Conservation (phyloP, 2,797 vertebrate genomes). For the Amphiprion clarkii region DNA sequence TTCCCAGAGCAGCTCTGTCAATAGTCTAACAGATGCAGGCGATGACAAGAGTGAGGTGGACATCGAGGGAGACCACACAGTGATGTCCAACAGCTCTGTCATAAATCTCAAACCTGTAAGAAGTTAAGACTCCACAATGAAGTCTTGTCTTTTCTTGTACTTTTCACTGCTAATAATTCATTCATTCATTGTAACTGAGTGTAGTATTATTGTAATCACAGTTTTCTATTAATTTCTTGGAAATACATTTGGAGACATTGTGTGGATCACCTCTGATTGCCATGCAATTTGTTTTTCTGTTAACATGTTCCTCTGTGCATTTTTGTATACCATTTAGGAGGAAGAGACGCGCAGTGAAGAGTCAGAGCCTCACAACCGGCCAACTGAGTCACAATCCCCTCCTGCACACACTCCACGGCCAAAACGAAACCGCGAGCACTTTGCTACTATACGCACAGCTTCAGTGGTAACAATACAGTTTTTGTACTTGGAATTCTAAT, state of each 20-base stretch:
- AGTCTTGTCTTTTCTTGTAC: background rate
- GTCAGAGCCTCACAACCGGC: constrained; percentile 88
- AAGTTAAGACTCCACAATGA: background rate
- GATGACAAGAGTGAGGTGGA: constrained; percentile 97
- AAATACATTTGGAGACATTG: background rate
- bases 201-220: too few species aligned
- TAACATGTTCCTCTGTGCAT: constrained; percentile 1
- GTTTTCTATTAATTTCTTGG: background rate
- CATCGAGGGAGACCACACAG: constrained; percentile 96
- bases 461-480: constrained; percentile 89
- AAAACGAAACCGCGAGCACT: constrained; percentile 97
- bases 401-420: constrained; percentile 92
- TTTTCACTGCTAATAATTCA: background rate
- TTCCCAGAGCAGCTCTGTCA: constrained; percentile 99
- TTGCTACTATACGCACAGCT: constrained; percentile 98
- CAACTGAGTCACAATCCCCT: constrained; percentile 91
- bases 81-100: constrained; percentile 99
- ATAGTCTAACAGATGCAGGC: constrained; percentile 96
- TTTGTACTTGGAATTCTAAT: constrained; percentile 10
- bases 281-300: background rate
- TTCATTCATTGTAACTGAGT: too few species aligned
- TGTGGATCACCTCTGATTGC: background rate
- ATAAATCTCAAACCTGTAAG: constrained; percentile 96
- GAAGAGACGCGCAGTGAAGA: constrained; percentile 91
- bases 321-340: constrained; percentile 83